Base-by-base conservation (phyloP, 1,140 invertebrate species). In the Caenorhabditis inopinata region DNA sequence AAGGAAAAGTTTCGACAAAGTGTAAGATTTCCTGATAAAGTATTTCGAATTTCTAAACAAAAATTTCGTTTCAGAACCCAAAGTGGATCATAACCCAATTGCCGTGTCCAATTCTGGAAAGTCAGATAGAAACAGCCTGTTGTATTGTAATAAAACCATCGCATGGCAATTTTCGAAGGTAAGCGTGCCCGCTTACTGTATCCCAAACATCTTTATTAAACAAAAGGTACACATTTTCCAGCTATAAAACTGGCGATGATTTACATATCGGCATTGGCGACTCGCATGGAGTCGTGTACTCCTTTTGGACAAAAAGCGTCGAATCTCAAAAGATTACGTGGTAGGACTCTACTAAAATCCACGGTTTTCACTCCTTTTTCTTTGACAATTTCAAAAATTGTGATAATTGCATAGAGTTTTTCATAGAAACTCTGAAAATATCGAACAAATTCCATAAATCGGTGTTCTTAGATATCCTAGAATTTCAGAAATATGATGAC, bases 241-340 rank as follows among this genome's bases (percentile, higher is more conserved):
- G 78, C 47, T 80, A 53, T 23, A 46, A 38, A 46, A 6, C 76
- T 2, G 79, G 73, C 14, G 73, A 80, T 29, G 79, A 80, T 23
- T 73, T 80, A 0, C 79, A 80, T 45, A 73, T 80, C 25, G 79
- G 79, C 1, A 80, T 80, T 11, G 38, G 29, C 12, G 48, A 75
- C n/a, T 51, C 68, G 12, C 35, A 35, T 2, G 68, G 62, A 21
- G 21, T 46, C 1, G 49, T 80, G 16, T 32, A 75, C 49, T 80
- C 79, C 2, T 80, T 75, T 42, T 80, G 79, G 79, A 80, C 68
- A n/a, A 51, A 80, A 21, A 73, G 79, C 2, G 23, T 80, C n/a
- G 35, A 35, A 5, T 12, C 18, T 23, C 29, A 80, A 18, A 18
- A 12, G 2, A 3, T 23, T n/a, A 25, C 18, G 23, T 74, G 68